Evolutionary conservation across 2,797 vertebrate species (phyloP).

Genomic region (Centropyge bicolor): DNA sequence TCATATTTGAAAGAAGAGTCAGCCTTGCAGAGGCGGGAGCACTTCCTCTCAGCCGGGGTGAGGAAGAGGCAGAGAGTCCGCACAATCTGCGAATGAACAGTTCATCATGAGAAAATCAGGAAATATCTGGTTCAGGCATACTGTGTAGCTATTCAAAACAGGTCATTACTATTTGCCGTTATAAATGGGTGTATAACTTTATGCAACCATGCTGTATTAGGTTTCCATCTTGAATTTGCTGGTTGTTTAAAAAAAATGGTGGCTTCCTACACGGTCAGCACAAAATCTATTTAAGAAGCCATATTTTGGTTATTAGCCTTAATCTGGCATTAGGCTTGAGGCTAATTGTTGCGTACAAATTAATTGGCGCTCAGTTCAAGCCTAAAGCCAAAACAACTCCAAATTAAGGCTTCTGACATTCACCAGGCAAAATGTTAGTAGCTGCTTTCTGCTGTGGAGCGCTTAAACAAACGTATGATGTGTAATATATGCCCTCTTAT

Average conservation of each 20-base stretch:
- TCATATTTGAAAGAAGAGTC: slow-evolving; percentile 95
- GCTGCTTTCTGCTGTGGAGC: neutral
- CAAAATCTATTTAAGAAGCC: slow-evolving; percentile 9
- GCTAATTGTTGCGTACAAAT: slow-evolving; percentile 12
- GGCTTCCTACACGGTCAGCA: neutral
- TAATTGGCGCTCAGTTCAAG: slow-evolving; percentile 32
- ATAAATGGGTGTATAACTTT: neutral
- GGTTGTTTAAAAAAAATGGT: neutral
- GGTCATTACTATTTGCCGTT: neutral
- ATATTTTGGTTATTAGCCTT: slow-evolving; percentile 1
- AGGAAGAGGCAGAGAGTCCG: slow-evolving; percentile 97
- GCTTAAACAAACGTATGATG: neutral
- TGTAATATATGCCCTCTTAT: neutral
- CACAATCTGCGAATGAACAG: slow-evolving; percentile 87
- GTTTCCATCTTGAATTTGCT: neutral
- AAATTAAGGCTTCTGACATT: slow-evolving; percentile 31
- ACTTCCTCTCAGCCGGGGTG: slow-evolving; percentile 93
- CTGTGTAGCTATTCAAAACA: neutral
- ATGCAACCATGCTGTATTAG: no score
- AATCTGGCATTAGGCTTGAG: slow-evolving; percentile 13
- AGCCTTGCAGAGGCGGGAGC: slow-evolving; percentile 93
- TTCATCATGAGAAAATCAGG: neutral
- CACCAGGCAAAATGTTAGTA: slow-evolving; percentile 3
- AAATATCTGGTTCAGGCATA: neutral
- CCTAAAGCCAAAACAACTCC: slow-evolving; percentile 27